These are phyloP conservation scores for Andrena trimmerana DNA, from an alignment of 2,888 invertebrate genomes.

Conservation along the genomic window DNA sequence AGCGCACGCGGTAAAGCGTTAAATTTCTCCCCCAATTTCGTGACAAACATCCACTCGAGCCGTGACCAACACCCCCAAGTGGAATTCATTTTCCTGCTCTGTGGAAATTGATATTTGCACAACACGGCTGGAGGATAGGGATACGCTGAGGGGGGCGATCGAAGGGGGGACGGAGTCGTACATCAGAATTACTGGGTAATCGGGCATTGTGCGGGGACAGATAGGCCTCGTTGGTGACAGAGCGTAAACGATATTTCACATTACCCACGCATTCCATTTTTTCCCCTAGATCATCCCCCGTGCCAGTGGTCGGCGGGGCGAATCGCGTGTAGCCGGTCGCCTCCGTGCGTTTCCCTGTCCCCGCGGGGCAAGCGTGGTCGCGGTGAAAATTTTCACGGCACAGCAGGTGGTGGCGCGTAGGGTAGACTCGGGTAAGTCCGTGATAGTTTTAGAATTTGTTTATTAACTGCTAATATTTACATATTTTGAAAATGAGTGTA, in stretches of 20 bases:
- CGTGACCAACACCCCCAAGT: background rate
- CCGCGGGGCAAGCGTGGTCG: conserved; percentile 23
- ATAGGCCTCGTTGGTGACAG: conserved; percentile 33
- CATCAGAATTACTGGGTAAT: conserved; percentile 61
- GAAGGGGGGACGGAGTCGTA: conserved; percentile 26
- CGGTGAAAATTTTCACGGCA: conserved; percentile 58
- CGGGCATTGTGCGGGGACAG: conserved; percentile 52
- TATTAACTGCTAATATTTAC: too few relatives aligned
- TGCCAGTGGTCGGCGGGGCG: conserved; percentile 45
- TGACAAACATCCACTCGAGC: background rate
- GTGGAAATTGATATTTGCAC: conserved; percentile 56
- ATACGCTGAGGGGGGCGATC: background rate
- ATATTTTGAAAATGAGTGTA: too few relatives aligned
- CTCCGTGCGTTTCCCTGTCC: conserved; percentile 27
- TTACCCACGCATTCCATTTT: conserved; percentile 55
- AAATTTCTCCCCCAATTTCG: background rate
- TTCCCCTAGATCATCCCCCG: conserved; percentile 32
- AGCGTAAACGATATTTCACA: conserved; percentile 50
- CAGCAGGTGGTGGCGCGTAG: conserved; percentile 59
- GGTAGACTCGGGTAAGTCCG: too few relatives aligned
- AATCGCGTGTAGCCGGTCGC: conserved; percentile 35
- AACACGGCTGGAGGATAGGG: conserved; percentile 2
- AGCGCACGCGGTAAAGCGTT: background rate
- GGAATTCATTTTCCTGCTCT: conserved; percentile 33
- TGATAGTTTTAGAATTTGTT: too few relatives aligned